A percentile compares a stretch with the other conserved stretches of the same genome.
Conservation (phyloP, 2,888 invertebrate genomes). For the Phyto melanocephala region DNA sequence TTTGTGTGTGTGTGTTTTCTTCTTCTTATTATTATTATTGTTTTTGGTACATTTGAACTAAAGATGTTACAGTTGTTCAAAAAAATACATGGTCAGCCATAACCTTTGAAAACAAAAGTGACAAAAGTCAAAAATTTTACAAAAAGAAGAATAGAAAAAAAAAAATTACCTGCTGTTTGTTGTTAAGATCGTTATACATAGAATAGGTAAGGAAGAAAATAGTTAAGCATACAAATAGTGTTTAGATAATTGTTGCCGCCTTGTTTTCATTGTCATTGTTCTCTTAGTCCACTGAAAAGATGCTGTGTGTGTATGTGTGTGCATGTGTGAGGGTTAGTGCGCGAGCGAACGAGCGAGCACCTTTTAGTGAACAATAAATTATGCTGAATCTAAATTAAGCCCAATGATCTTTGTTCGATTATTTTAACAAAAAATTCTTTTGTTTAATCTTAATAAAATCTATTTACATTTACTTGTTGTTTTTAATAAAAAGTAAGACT, state of each 20-base stretch:
- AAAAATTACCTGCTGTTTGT: slow-evolving; percentile 60
- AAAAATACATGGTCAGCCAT: not conserved
- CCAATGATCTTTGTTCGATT: slow-evolving; percentile 25
- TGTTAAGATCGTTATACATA: slow-evolving; percentile 18
- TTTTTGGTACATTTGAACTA: not conserved
- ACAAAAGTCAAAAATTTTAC: slow-evolving; percentile 56
- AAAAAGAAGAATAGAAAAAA: too few relatives aligned
- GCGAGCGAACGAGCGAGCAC: slow-evolving; percentile 9
- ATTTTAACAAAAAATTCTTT: slow-evolving; percentile 20
- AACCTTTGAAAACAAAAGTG: slow-evolving; percentile 53
- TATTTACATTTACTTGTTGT: slow-evolving; percentile 55
- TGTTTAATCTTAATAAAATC: slow-evolving; percentile 57
- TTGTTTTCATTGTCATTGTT: slow-evolving; percentile 6
- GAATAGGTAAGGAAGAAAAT: slow-evolving; percentile 20
- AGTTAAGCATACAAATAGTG: slow-evolving; percentile 23
- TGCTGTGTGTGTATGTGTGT: not conserved
- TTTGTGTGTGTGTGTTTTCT: too few relatives aligned
- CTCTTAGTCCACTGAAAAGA: not conserved
- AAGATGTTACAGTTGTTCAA: slow-evolving; percentile 17
- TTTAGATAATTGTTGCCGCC: slow-evolving; percentile 61
- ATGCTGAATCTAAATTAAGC: slow-evolving; percentile 54
- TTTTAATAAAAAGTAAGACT: slow-evolving; percentile 51
- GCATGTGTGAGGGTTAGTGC: not conserved
- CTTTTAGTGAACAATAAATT: slow-evolving; percentile 63
- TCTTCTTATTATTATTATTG: not conserved